Evolutionary conservation across 1,140 invertebrate genomes (phyloP).

Genomic region (honey bee (Apis mellifera)): Amel_HAv3.1 CM009944.2:8512001-8512500

Average conservation of each 20-base stretch:
- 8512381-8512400: not conserved
- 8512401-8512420: too few relatives aligned
- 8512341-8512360: conserved; percentile 39
- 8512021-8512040: too few relatives aligned
- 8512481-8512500: too few relatives aligned
- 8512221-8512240: not conserved
- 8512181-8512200: not conserved
- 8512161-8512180: conserved; percentile 6
- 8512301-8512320: conserved; percentile 53
- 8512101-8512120: conserved; percentile 1
- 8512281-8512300: conserved; percentile 23
- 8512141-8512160: not conserved
- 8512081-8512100: conserved; percentile 3
- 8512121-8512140: not conserved
- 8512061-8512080: not conserved
- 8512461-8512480: too few relatives aligned
- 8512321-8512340: conserved; percentile 30
- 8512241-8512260: conserved; percentile 37
- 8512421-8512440: too few relatives aligned
- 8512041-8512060: too few relatives aligned
- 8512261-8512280: conserved; percentile 49
- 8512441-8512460: too few relatives aligned
- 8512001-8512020: too few relatives aligned
- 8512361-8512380: conserved; percentile 18
- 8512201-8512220: conserved; percentile 46